Evolutionary conservation across 2,113 vertebrate genomes (phyloP).

Genomic region (Cyanoramphus novaezelandiae): DNA sequence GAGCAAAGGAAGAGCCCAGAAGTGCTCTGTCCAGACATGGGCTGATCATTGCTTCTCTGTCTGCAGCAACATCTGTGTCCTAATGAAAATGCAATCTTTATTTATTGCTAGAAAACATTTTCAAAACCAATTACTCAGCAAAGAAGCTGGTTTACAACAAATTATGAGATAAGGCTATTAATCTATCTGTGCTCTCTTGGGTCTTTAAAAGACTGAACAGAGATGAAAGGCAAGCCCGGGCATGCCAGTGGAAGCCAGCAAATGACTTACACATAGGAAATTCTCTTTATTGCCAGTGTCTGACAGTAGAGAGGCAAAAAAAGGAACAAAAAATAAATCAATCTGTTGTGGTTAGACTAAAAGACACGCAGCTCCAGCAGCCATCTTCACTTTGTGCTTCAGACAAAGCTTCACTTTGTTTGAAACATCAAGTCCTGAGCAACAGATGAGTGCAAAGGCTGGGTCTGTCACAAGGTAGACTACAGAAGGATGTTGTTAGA

Average conservation of each 20-base stretch:
- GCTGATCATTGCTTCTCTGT: accelerated
- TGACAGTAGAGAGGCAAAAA: neutral
- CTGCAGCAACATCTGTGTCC: neutral
- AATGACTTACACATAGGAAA: neutral
- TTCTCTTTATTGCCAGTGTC: neutral
- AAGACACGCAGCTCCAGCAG: neutral
- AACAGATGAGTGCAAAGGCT: neutral
- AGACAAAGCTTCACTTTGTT: conserved; percentile 14
- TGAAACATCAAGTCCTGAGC: neutral
- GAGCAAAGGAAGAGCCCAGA: neutral
- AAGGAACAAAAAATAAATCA: neutral
- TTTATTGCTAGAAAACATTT: neutral
- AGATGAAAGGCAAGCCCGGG: conserved; percentile 18
- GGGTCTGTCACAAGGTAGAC: neutral
- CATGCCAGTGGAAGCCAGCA: neutral
- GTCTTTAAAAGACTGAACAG: neutral
- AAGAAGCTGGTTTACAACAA: neutral
- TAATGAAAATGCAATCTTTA: neutral
- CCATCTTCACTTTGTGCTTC: neutral
- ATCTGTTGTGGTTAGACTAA: neutral
- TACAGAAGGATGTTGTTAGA: neutral
- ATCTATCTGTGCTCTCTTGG: neutral
- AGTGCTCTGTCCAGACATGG: neutral
- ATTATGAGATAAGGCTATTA: neutral
- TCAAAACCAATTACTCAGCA: neutral